Conservation (phyloP, 2,888 invertebrate genomes). For the Tinea pellionella region DNA sequence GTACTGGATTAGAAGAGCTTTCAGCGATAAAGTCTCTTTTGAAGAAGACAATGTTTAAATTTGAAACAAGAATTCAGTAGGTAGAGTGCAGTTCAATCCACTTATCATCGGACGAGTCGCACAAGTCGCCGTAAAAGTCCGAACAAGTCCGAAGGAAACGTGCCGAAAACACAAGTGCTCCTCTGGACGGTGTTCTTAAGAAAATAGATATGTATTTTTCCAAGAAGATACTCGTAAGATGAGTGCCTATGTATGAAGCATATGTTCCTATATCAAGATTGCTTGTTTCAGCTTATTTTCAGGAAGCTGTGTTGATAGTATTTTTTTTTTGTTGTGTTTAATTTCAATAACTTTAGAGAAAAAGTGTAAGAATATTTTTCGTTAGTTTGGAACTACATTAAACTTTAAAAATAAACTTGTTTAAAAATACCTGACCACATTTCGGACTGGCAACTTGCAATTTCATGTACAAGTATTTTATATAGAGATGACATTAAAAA, state of each 20-base stretch:
- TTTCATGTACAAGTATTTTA: too few species aligned
- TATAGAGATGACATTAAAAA: too few species aligned
- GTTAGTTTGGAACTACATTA: too few species aligned
- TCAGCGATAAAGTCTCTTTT: conserved; percentile 3
- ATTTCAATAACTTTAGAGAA: too few species aligned
- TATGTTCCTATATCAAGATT: neutral
- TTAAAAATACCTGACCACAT: too few species aligned
- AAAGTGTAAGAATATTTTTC: too few species aligned
- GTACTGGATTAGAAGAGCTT: conserved; percentile 4
- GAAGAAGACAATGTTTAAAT: conserved; percentile 14
- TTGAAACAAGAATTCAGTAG: conserved; percentile 11
- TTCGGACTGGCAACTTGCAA: too few species aligned
- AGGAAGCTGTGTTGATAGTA: neutral
- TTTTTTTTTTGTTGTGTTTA: too few species aligned
- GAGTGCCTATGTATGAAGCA: conserved; percentile 3
- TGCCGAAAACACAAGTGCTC: conserved; percentile 11
- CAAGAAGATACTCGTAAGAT: neutral
- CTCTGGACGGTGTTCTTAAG: conserved; percentile 9
- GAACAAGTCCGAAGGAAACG: conserved; percentile 9
- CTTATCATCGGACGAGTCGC: conserved; percentile 11
- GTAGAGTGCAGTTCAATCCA: conserved; percentile 14
- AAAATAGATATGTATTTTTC: conserved; percentile 5
- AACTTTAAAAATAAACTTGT: too few species aligned
- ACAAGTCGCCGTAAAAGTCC: conserved; percentile 12
- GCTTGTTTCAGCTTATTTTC: neutral